Evolutionary conservation across 2,113 vertebrate species (phyloP).

Genomic region (Eublepharis macularius): DNA sequence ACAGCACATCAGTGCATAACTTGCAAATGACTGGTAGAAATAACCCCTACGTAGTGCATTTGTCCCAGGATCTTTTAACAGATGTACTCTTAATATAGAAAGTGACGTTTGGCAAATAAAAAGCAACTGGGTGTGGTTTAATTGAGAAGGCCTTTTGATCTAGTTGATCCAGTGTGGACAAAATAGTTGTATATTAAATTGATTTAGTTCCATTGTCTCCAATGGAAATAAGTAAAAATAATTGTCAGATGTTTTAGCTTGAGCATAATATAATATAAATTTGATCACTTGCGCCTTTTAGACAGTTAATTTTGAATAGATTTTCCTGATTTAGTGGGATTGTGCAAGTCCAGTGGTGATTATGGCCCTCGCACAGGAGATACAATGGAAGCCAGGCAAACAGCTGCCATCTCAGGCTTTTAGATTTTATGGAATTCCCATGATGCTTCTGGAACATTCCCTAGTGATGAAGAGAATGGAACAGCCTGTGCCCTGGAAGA

Average conservation of each 20-base stretch:
- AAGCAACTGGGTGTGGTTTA: neutral
- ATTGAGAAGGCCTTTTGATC: neutral
- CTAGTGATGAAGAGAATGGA: neutral
- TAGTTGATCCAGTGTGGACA: neutral
- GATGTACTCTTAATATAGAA: neutral
- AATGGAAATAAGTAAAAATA: neutral
- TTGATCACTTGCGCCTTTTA: neutral
- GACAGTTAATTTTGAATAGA: too few species aligned
- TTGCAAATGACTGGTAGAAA: neutral
- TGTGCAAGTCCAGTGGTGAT: neutral
- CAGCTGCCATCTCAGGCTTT: neutral
- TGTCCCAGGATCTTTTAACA: neutral
- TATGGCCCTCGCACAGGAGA: neutral
- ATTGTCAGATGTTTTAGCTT: neutral
- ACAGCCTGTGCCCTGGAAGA: neutral
- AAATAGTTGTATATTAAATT: neutral
- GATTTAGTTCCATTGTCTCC: neutral
- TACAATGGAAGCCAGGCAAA: neutral
- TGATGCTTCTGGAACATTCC: neutral
- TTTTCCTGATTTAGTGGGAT: too few species aligned
- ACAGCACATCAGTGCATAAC: neutral
- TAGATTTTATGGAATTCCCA: neutral
- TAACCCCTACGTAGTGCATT: neutral
- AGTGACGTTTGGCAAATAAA: neutral
- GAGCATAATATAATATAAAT: neutral